Evolutionary conservation across 2,797 vertebrate species (phyloP).

Genomic region (Melanitta fusca): DNA sequence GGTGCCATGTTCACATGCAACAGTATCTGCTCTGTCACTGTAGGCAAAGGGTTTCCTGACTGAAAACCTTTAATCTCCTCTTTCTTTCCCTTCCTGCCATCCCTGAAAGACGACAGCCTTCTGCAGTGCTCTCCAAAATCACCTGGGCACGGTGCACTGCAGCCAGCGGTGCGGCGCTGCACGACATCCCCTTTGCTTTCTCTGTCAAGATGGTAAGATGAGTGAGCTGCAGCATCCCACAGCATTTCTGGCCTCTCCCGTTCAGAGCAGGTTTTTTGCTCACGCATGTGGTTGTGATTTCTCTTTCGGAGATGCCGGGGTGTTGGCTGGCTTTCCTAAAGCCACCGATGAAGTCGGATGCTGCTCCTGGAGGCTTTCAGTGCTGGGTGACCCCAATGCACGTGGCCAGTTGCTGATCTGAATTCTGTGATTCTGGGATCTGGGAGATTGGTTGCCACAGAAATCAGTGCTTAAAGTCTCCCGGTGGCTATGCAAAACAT

Average conservation of each 20-base stretch:
- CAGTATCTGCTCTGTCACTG: background rate
- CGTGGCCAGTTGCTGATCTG: background rate
- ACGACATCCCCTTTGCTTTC: background rate
- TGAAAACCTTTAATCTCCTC: background rate
- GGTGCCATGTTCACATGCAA: fast-evolving
- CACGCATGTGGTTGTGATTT: background rate
- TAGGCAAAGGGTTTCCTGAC: background rate
- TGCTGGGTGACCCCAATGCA: background rate
- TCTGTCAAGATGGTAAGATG: background rate
- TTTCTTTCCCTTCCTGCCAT: background rate
- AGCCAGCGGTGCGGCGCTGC: background rate
- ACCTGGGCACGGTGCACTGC: fast-evolving
- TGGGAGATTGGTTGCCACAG: background rate
- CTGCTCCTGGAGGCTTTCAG: background rate
- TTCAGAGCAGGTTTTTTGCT: background rate
- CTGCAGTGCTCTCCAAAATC: background rate
- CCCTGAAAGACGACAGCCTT: background rate
- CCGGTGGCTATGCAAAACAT: background rate
- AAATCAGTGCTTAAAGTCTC: background rate
- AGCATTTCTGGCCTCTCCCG: background rate
- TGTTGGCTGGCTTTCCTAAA: background rate
- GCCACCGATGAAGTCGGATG: background rate
- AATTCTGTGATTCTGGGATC: too few species aligned
- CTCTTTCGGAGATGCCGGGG: background rate
- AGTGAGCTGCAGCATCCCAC: background rate